Evolutionary conservation across 2,888 invertebrate genomes (phyloP), one percentile per base, ranked within the genome.

Genomic region (Psylliodes chrysocephalus): DNA sequence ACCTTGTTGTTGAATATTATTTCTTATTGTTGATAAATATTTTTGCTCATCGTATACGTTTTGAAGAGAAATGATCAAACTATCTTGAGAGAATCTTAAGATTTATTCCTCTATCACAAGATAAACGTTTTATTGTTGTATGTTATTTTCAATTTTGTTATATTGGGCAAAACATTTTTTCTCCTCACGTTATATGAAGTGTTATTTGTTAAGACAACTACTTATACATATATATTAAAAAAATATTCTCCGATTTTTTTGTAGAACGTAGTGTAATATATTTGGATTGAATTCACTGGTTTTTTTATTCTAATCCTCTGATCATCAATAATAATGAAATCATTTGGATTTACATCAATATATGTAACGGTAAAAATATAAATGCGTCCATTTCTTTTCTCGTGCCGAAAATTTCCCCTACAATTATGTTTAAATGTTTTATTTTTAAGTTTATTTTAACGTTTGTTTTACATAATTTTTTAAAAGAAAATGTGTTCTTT

Each of bases 251-350:
- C 74, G 73, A 75, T 65, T 67, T 75, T 67, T 75, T 72, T 77
- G 77, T 78, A 78, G 77, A 73, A 74, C 73, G 72, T 76, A 74
- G 78, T 77, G 76, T 76, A 77, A 77, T 78, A 76, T 76, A 77
- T 73, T 63, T 64, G 65, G 66, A 68, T 68, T 59, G 60, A 67
- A 67, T n/a, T n/a, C n/a, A n/a, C n/a, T n/a, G n/a, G n/a, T n/a
- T n/a, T n/a, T n/a, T n/a, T n/a, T n/a, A n/a, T n/a, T n/a, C n/a
- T n/a, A n/a, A n/a, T n/a, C n/a, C n/a, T n/a, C n/a, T n/a, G n/a
- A n/a, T n/a, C n/a, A n/a, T n/a, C n/a, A n/a, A n/a, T n/a, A n/a
- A n/a, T n/a, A n/a, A n/a, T n/a, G n/a, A n/a, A n/a, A n/a, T n/a
- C n/a, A n/a, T n/a, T n/a, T n/a, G n/a, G n/a, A n/a, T n/a, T n/a